These are phyloP conservation scores for Atrichornis clamosus DNA, from an alignment of 2,113 vertebrate genomes.

Conservation along the genomic window DNA sequence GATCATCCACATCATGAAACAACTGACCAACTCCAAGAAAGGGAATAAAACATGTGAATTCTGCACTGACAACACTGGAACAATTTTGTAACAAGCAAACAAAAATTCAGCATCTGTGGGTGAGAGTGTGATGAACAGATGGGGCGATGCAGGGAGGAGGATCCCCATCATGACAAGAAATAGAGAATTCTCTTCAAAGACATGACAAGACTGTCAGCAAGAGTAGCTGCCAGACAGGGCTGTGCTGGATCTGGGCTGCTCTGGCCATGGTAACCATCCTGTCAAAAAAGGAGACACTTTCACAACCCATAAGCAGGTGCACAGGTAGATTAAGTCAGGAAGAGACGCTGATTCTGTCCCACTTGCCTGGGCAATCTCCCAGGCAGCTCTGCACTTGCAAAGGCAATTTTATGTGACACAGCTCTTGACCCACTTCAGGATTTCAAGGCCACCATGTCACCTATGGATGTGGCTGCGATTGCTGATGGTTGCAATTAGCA, in stretches of 20 bases:
- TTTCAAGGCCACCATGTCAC: not conserved
- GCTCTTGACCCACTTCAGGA: not conserved
- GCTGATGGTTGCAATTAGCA: not conserved
- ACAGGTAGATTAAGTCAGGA: not conserved
- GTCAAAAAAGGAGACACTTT: not conserved
- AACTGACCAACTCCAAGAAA: not conserved
- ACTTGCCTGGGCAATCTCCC: not conserved
- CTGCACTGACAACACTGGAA: not conserved
- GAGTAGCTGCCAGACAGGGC: not conserved
- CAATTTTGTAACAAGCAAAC: not conserved
- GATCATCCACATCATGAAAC: not conserved
- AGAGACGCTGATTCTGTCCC: not conserved
- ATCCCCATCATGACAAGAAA: not conserved
- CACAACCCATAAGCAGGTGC: not conserved
- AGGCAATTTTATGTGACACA: not conserved
- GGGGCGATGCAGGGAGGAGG: not conserved
- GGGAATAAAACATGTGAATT: not conserved
- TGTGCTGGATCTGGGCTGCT: not conserved
- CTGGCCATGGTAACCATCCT: not conserved
- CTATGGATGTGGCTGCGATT: not conserved
- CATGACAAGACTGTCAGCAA: not conserved
- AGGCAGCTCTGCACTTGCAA: not conserved
- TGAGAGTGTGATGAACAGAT: not conserved
- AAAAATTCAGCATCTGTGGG: not conserved
- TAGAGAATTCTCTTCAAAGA: not conserved